Conservation (phyloP, 2,888 invertebrate species). For the Cantharis flavilabris region DNA sequence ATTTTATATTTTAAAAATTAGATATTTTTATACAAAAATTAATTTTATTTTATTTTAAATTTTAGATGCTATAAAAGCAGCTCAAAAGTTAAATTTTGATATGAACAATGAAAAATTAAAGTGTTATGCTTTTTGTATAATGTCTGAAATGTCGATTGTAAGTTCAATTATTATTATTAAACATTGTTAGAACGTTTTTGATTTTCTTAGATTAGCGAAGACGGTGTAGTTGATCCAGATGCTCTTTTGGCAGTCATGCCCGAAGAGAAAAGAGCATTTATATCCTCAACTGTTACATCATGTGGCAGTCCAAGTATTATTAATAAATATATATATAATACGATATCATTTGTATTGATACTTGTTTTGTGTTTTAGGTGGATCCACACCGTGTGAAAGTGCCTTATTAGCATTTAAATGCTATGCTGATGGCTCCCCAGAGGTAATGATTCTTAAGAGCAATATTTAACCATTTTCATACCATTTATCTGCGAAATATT, state of each 20-base stretch:
- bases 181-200: neutral
- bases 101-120: slow-evolving; percentile 48
- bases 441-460: slow-evolving; percentile 25
- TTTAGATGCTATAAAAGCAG: slow-evolving; percentile 44
- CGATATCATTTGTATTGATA: neutral
- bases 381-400: slow-evolving; percentile 38
- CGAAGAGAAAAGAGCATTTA: slow-evolving; percentile 43
- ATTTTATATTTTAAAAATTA: slow-evolving; percentile 27
- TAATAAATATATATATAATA: neutral
- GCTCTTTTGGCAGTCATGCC: slow-evolving; percentile 50
- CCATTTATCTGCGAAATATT: too few species aligned
- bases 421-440: slow-evolving; percentile 33
- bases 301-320: slow-evolving; percentile 49
- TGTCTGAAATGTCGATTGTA: slow-evolving; percentile 46
- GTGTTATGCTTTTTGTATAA: slow-evolving; percentile 51
- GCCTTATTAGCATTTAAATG: slow-evolving; percentile 41
- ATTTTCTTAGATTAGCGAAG: slow-evolving; percentile 50
- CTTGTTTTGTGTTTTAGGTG: slow-evolving; percentile 26
- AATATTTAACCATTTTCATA: too few species aligned
- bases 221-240: slow-evolving; percentile 51
- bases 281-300: slow-evolving; percentile 42
- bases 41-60: slow-evolving; percentile 4
- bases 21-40: neutral
- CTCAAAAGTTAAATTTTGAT: slow-evolving; percentile 46
- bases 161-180: slow-evolving; percentile 11